A percentile compares a stretch with the other conserved stretches of the same genome.
phyloP scores from a whole-genome alignment of 1,140 invertebrate genomes.

The Habropoda laboriosa region DNA sequence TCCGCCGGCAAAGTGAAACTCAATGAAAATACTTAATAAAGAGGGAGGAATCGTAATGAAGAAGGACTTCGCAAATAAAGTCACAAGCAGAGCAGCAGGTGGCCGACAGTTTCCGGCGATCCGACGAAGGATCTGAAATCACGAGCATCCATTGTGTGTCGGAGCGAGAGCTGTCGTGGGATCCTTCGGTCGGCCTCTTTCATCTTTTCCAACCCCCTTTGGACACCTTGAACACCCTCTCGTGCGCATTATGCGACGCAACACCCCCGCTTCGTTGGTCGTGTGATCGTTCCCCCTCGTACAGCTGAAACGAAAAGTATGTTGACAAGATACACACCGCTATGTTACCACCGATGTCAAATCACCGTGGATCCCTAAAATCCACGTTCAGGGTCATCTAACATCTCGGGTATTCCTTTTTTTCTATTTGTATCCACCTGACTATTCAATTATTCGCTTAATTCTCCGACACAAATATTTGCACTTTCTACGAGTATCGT shows the following conservation, averaged over 20 bases:
- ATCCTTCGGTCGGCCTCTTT: conserved; percentile 76
- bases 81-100: conserved; percentile 79
- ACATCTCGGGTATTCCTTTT: not conserved
- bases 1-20: no score
- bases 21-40: no score
- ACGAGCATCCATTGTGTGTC: conserved; percentile 72
- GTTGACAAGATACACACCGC: conserved; percentile 34
- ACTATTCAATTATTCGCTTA: not conserved
- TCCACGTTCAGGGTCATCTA: conserved; percentile 3
- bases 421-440: not conserved
- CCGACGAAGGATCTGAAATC: conserved; percentile 62
- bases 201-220: conserved; percentile 73
- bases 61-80: conserved; percentile 74
- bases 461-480: not conserved
- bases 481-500: not conserved
- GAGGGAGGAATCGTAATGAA: not conserved
- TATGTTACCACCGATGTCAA: conserved; percentile 13
- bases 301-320: conserved; percentile 47
- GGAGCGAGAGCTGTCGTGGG: conserved; percentile 71
- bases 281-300: conserved; percentile 8
- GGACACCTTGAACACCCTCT: conserved; percentile 56
- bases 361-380: not conserved
- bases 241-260: conserved; percentile 53
- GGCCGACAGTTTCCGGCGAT: conserved; percentile 72
- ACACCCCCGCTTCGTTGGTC: conserved; percentile 42